Evolutionary conservation across 1,140 invertebrate genomes (phyloP).

Genomic region (Ceratoteleas bidentatus): DNA sequence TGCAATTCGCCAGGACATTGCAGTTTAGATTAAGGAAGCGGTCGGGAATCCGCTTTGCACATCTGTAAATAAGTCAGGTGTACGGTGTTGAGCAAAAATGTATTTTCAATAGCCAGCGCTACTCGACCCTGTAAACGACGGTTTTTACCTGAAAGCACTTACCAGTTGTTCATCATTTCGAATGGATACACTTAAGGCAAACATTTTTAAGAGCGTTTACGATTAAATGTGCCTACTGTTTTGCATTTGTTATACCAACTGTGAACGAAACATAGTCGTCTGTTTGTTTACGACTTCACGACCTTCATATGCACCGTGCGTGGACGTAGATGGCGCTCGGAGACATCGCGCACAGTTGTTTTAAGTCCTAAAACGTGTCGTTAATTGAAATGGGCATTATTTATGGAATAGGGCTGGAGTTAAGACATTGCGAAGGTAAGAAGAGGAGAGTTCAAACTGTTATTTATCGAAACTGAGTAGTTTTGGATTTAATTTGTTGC

Average conservation of each 20-base stretch:
- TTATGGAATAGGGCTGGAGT: no score
- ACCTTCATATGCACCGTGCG: neutral
- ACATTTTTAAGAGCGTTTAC: constrained; percentile 5
- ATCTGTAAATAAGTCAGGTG: no score
- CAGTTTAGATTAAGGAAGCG: neutral
- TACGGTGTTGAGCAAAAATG: neutral
- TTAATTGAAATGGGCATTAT: no score
- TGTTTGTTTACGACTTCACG: neutral
- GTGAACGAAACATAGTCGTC: neutral
- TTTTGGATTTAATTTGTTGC: no score
- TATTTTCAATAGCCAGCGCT: neutral
- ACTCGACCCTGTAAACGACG: neutral
- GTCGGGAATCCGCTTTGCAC: no score
- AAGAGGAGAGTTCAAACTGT: no score
- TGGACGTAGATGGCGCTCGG: neutral
- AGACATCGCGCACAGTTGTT: no score
- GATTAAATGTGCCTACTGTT: constrained; percentile 4
- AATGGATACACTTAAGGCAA: neutral
- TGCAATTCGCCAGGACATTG: neutral
- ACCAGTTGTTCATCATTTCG: neutral
- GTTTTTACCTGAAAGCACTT: no score
- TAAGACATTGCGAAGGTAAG: no score
- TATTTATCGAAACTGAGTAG: no score
- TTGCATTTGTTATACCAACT: constrained; percentile 1
- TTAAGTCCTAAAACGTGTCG: no score